phyloP scores from a whole-genome alignment of 2,113 vertebrate genomes.

The Sorex fumeus region DNA sequence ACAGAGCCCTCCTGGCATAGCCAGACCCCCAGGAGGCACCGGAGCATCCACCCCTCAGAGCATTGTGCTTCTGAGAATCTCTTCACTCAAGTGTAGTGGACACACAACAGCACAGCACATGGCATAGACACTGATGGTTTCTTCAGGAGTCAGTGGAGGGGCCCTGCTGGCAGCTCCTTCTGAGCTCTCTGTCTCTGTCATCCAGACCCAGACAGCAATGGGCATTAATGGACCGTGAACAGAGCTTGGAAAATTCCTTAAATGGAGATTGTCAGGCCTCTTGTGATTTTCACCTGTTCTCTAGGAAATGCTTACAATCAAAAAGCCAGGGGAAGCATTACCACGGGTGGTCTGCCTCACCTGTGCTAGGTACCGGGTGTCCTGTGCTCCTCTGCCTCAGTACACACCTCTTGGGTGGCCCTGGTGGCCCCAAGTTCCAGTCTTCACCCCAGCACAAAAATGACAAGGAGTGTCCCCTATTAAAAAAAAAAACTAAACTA shows the following conservation, averaged over 20 bases:
- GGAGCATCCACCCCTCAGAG: neutral
- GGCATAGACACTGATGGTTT: neutral
- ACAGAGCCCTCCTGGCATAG: neutral
- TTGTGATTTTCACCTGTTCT: slow-evolving; percentile 8
- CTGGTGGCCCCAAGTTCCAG: too few relatives aligned
- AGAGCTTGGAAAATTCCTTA: neutral
- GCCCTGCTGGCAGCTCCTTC: neutral
- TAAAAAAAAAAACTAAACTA: too few relatives aligned
- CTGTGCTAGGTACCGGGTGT: too few relatives aligned
- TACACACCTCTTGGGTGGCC: too few relatives aligned
- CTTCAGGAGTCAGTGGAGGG: neutral
- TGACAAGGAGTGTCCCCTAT: neutral
- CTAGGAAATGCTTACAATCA: neutral
- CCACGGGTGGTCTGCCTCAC: too few relatives aligned
- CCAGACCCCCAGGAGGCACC: neutral
- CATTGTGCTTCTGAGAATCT: neutral
- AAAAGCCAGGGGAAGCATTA: neutral
- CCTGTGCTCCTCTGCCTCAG: too few relatives aligned
- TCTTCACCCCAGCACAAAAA: too few relatives aligned
- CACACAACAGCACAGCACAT: neutral
- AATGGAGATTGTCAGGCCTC: neutral
- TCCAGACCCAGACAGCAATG: neutral
- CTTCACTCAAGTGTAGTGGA: neutral
- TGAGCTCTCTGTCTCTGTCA: neutral
- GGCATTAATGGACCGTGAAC: neutral